A percentile compares a stretch with the other conserved stretches of the same genome.
Evolutionary conservation across 2,113 vertebrate genomes (phyloP).

Genomic region (Diphyllodes magnificus): DNA sequence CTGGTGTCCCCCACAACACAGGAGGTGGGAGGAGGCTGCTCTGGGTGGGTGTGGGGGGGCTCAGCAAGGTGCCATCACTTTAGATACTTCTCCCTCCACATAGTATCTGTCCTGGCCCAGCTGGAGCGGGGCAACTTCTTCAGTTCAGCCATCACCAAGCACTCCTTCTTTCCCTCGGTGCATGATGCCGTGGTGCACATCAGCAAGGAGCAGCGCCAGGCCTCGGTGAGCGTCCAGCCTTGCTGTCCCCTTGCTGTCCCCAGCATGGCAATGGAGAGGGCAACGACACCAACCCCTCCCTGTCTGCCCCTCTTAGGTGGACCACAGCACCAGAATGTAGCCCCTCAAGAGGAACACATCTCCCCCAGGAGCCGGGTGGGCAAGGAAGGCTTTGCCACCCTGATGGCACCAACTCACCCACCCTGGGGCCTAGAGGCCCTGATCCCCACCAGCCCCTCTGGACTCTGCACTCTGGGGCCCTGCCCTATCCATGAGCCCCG

Average conservation of each 20-base stretch:
- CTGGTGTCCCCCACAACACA: rapidly evolving
- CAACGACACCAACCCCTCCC: neutral
- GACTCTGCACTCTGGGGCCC: neutral
- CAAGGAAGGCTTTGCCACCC: no score
- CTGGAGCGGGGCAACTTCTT: constrained; percentile 86
- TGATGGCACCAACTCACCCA: neutral
- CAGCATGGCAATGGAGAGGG: neutral
- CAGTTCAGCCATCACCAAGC: constrained; percentile 80
- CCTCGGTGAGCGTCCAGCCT: neutral
- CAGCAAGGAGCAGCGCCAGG: neutral
- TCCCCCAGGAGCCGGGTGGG: rapidly evolving
- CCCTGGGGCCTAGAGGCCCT: rapidly evolving
- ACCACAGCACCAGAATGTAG: constrained; percentile 25
- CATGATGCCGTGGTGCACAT: constrained; percentile 79
- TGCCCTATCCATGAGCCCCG: rapidly evolving
- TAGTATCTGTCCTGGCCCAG: constrained; percentile 76
- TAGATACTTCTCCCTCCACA: neutral
- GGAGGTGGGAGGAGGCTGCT: neutral
- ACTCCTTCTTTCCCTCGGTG: constrained; percentile 81
- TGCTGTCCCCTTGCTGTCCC: neutral
- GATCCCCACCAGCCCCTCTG: neutral
- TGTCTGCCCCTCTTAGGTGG: neutral
- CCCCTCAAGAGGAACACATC: rapidly evolving
- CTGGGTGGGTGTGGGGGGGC: rapidly evolving
- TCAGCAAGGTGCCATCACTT: neutral